Evolutionary conservation across 2,888 invertebrate genomes (phyloP).

Genomic region (Acheta domesticus): DNA sequence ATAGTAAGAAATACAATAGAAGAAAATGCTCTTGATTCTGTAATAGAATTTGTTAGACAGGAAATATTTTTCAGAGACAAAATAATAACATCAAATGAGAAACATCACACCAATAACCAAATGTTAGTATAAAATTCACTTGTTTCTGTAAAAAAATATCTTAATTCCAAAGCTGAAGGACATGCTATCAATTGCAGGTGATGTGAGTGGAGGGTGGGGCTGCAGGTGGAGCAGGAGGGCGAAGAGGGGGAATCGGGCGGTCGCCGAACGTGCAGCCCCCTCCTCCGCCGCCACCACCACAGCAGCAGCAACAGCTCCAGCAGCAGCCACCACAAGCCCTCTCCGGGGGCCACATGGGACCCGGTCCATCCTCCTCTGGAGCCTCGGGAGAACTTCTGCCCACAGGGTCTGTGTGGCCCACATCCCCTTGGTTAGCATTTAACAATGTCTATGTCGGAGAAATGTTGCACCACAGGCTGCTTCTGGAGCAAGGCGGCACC

Average conservation of each 20-base stretch:
- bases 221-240: slow-evolving; percentile 42
- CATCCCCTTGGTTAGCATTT: slow-evolving; percentile 40
- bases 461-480: slow-evolving; percentile 40
- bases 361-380: slow-evolving; percentile 30
- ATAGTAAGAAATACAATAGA: too few species aligned
- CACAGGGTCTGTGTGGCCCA: slow-evolving; percentile 35
- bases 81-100: too few species aligned
- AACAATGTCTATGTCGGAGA: slow-evolving; percentile 40
- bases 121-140: too few species aligned
- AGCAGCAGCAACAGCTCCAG: slow-evolving; percentile 26
- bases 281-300: not conserved
- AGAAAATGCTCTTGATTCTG: too few species aligned
- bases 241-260: slow-evolving; percentile 35
- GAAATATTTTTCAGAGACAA: too few species aligned
- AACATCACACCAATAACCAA: too few species aligned
- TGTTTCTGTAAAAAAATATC: too few species aligned
- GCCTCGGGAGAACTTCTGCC: slow-evolving; percentile 32
- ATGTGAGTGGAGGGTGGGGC: slow-evolving; percentile 55
- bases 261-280: slow-evolving; percentile 30
- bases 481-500: slow-evolving; percentile 36
- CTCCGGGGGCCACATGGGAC: not conserved
- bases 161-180: too few species aligned
- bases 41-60: too few species aligned
- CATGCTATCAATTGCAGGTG: slow-evolving; percentile 43
- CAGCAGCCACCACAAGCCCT: slow-evolving; percentile 29